A percentile compares a stretch with the other conserved stretches of the same genome.
phyloP scores from a whole-genome alignment of 1,140 invertebrate species.

The Zaprionus capensis region DNA sequence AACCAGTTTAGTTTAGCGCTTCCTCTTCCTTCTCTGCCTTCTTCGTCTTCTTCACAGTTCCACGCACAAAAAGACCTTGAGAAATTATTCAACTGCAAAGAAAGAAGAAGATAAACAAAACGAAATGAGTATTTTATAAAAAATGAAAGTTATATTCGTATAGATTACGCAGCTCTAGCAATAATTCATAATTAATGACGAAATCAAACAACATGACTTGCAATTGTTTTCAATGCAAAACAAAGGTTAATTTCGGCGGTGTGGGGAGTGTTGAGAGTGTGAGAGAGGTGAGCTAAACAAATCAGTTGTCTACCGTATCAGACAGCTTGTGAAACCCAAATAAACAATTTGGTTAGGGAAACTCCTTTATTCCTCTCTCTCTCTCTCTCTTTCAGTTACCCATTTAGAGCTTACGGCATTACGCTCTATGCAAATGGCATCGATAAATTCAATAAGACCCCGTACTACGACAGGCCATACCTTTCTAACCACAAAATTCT shows the following conservation, averaged over 20 bases:
- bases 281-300: background rate
- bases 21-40: background rate
- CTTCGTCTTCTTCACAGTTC: slow-evolving; percentile 12
- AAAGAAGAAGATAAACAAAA: slow-evolving; percentile 48
- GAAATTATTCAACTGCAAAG: slow-evolving; percentile 62
- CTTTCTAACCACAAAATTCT: slow-evolving; percentile 32
- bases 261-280: background rate
- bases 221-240: slow-evolving; percentile 23
- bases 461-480: slow-evolving; percentile 21
- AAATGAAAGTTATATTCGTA: slow-evolving; percentile 41
- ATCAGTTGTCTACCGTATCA: background rate
- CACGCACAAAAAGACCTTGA: slow-evolving; percentile 58
- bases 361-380: background rate
- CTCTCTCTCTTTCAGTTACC: background rate
- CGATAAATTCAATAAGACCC: slow-evolving; percentile 32
- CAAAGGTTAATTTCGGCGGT: background rate
- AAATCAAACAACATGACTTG: slow-evolving; percentile 30
- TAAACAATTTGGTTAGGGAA: background rate
- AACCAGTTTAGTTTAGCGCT: slow-evolving; percentile 24
- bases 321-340: background rate
- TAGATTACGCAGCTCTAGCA: slow-evolving; percentile 6
- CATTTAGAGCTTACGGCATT: background rate
- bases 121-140: slow-evolving; percentile 34
- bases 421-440: slow-evolving; percentile 24
- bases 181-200: slow-evolving; percentile 7